Conservation (phyloP, 2,888 invertebrate genomes). For the Nomada fucata region DNA sequence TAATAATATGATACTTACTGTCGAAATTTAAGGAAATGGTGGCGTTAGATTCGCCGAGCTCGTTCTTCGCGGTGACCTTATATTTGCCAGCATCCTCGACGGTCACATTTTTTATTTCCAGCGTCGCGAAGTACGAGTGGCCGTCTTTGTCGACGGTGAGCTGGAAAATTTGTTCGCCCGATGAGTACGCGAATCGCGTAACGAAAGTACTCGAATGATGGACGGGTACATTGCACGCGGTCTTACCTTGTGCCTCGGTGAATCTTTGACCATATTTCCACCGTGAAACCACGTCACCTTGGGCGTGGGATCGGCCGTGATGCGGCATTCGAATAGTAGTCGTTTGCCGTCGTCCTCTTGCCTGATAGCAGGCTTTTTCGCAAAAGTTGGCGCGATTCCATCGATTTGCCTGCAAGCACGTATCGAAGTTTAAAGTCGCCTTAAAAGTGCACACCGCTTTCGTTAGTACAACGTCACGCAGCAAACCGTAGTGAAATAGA, state of each 20-base stretch:
- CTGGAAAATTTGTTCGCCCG: constrained; percentile 85
- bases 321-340: constrained; percentile 96
- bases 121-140: constrained; percentile 96
- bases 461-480: background rate
- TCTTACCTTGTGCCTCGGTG: constrained; percentile 93
- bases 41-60: constrained; percentile 98
- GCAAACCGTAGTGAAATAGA: background rate
- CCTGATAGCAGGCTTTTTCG: constrained; percentile 98
- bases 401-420: constrained; percentile 94
- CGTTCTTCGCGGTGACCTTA: constrained; percentile 98
- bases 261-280: constrained; percentile 91
- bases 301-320: constrained; percentile 96
- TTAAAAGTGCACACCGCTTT: background rate
- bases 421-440: background rate
- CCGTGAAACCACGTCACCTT: constrained; percentile 96
- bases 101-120: constrained; percentile 97
- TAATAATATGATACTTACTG: constrained; percentile 90
- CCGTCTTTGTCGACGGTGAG: constrained; percentile 95
- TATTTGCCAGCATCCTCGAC: constrained; percentile 99
- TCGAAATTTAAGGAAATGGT: constrained; percentile 99
- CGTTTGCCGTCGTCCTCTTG: constrained; percentile 98
- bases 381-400: constrained; percentile 98
- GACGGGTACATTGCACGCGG: background rate
- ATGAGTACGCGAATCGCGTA: background rate
- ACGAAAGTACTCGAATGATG: background rate